Base-by-base conservation (phyloP, 2,888 invertebrate genomes). In the Dryadula phaetusa region DNA sequence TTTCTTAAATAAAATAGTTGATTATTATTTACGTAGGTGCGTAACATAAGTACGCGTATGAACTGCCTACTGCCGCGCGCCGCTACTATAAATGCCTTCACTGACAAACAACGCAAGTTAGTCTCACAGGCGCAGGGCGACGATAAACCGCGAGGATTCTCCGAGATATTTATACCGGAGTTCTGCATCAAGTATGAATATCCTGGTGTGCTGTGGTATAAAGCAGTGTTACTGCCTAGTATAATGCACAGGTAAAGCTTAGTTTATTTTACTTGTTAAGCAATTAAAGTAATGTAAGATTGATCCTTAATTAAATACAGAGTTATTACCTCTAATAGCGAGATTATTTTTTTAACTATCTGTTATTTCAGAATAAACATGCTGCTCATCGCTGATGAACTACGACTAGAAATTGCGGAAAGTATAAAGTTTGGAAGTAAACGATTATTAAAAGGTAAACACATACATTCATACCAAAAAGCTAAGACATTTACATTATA, bases 111-210 rank as follows among this genome's bases (percentile, higher is more conserved):
- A 69, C 77, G 77, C 66, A 89, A 84, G 63, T 68, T 83, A 5
- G 79, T 88, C 34, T 78, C 86, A 0, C 74, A 77, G 0, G 79
- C 82, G 0, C 86, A 87, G 64, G 92, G 93, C 1, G 94, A 95
- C 52, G 94, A 94, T 74, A 79, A 84, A 69, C 79, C 80, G 1
- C 85, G 83, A 44, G 80, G 76, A 16, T 92, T 94, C 69, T 87
- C 92, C 0, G 95, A 97, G 74, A 94, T 96, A 66, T 94, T 99
- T 52, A 94, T 99, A 12, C 98, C 99, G 0, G 99, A 99, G 86
- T 93, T 98, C 72, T 97, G 98, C 80, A 94, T 95, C 28, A 95
- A 94, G 77, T 95, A 95, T 71, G 91, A 93, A 0, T 96, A 94
- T 80, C 96, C 97, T 0, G 94, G 95, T 18, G 90, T 95, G 12